Evolutionary conservation across 2,888 invertebrate species (phyloP), one percentile per base, ranked within the genome.

Genomic region (Heliconius charithonia): DNA sequence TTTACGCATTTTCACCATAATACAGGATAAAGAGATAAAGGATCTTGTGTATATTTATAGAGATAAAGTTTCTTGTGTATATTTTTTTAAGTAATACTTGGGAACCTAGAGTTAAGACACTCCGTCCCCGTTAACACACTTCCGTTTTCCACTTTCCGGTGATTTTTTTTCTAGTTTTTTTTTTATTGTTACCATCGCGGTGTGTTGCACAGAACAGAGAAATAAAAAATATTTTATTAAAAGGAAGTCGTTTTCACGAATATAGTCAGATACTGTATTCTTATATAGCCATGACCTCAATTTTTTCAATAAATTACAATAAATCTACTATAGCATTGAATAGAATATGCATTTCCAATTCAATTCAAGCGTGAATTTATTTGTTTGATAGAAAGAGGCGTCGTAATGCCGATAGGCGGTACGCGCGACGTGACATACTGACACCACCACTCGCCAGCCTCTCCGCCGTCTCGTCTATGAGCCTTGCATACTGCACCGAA

Each of bases 371-470:
- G 51, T 51, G 70, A 70, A n/a, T 45, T 9, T 70, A 51, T 70
- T 70, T 70, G 51, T 51, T 51, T 51, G 51, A 70, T 45, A 70
- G 41, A 56, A 71, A 25, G 51, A 22, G n/a, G 41, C 78, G 62
- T 66, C 75, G 51, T 25, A 62, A 51, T 56, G 32, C n/a, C 73
- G 25, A 59, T 74, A 66, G 72, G 51, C 72, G 77, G 10, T 29
- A 12, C 56, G 16, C 22, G 27, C 51, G 37, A 16, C 66, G 71
- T 56, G 71, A 56, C 69, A 41, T 3, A 32, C 71, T 29, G 71
- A 56, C 56, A 56, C 69, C 25, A 70, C 71, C 51, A 37, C 37
- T 37, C 37, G 45, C 71, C 29, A 51, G 29, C 22, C 56, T 51
- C 19, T 10, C 71, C 56, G 29, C 29, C 29, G 29, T 29, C 29